These are phyloP conservation scores for Halcyon malimbica DNA, from an alignment of 2,113 vertebrate species.

Conservation along the genomic window DNA sequence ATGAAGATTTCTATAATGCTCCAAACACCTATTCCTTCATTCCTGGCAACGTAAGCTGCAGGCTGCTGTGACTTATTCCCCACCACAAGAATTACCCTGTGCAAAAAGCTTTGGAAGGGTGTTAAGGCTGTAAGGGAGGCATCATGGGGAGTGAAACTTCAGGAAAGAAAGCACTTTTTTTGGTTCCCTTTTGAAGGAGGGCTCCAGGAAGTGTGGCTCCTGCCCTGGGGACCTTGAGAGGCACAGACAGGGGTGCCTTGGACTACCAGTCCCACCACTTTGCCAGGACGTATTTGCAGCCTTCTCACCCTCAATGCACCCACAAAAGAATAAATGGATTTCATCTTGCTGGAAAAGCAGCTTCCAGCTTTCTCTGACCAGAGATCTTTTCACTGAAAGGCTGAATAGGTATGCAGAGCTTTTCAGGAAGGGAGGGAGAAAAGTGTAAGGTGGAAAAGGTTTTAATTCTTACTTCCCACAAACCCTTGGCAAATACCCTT, in stretches of 20 bases:
- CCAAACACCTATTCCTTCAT: not conserved
- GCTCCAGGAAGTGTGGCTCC: not conserved
- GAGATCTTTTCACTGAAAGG: not conserved
- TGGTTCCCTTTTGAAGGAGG: not conserved
- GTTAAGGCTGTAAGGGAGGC: not conserved
- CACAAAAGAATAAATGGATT: too few species aligned
- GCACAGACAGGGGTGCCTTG: not conserved
- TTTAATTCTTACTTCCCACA: constrained; percentile 16
- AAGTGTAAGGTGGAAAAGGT: not conserved
- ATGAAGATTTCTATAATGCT: not conserved
- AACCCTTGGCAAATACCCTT: constrained; percentile 45
- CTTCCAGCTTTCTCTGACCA: not conserved
- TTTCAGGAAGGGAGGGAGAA: not conserved
- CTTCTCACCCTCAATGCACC: not conserved
- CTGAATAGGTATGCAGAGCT: not conserved
- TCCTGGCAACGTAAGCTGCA: not conserved
- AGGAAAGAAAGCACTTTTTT: not conserved
- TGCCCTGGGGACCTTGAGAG: not conserved
- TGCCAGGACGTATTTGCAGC: not conserved
- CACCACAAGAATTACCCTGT: not conserved
- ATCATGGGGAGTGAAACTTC: not conserved
- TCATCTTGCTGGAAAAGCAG: too few species aligned
- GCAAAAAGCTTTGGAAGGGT: not conserved
- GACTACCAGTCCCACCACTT: not conserved
- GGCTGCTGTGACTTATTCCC: not conserved